Evolutionary conservation across 2,113 vertebrate genomes (phyloP).

Genomic region (Lepisosteus osseus): DNA sequence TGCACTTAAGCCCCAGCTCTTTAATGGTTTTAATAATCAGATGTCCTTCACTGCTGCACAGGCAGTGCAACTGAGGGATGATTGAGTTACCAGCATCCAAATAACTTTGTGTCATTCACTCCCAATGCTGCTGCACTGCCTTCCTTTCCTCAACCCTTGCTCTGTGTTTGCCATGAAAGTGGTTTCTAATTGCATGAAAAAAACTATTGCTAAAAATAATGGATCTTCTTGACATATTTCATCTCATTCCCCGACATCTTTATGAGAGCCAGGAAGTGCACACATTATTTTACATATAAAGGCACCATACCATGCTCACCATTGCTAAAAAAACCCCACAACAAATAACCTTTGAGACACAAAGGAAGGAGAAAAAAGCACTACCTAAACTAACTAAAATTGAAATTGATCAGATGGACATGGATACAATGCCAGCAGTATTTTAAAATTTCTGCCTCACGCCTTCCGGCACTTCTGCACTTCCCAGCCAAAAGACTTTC

Average conservation of each 20-base stretch:
- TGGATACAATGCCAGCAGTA: slow-evolving; percentile 5
- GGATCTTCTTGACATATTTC: slow-evolving; percentile 20
- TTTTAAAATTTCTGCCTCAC: slow-evolving; percentile 14
- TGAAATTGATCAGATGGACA: not conserved
- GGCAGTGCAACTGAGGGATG: slow-evolving; percentile 20
- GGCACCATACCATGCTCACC: too few relatives aligned
- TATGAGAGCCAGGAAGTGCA: not conserved
- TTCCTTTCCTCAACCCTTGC: not conserved
- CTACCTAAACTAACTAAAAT: not conserved
- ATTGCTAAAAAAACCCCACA: too few relatives aligned
- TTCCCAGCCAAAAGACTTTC: slow-evolving; percentile 10
- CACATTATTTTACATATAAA: too few relatives aligned
- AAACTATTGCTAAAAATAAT: slow-evolving; percentile 13
- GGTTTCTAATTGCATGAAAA: slow-evolving; percentile 24
- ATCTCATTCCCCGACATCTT: slow-evolving; percentile 18
- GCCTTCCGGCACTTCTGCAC: not conserved
- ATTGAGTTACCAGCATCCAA: slow-evolving; percentile 26
- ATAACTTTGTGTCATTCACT: slow-evolving; percentile 24
- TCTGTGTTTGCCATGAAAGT: slow-evolving; percentile 12
- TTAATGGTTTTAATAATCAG: slow-evolving; percentile 24
- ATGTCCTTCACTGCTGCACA: slow-evolving; percentile 15
- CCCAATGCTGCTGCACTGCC: not conserved
- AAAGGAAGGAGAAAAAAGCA: not conserved
- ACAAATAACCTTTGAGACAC: too few relatives aligned
- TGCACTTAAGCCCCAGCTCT: slow-evolving; percentile 18